phyloP scores from a whole-genome alignment of 2,888 invertebrate species.

The Panzeria rudis region DNA sequence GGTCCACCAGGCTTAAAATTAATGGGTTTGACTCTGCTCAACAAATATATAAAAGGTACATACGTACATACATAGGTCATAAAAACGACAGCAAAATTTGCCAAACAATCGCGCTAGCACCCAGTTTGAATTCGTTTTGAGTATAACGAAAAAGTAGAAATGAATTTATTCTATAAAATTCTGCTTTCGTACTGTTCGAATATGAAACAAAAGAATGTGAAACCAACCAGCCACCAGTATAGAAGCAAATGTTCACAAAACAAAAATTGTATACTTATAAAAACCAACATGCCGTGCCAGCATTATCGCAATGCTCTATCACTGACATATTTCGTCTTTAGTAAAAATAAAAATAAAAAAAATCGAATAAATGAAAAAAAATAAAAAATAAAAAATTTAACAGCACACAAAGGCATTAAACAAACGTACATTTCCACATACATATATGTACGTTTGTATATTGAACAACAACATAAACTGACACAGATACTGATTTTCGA shows the following conservation, averaged over 20 bases:
- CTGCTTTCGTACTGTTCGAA: constrained; percentile 23
- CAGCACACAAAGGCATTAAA: constrained; percentile 79
- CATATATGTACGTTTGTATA: background rate
- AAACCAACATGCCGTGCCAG: constrained; percentile 73
- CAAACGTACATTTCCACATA: constrained; percentile 67
- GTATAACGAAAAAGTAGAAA: background rate
- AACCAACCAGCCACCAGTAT: constrained; percentile 52
- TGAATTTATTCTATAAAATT: constrained; percentile 51
- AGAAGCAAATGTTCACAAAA: constrained; percentile 67
- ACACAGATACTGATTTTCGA: constrained; percentile 56
- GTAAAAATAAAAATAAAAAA: constrained; percentile 47
- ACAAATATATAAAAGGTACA: background rate
- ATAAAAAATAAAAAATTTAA: constrained; percentile 53
- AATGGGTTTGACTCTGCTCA: background rate
- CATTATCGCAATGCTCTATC: constrained; percentile 75
- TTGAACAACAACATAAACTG: constrained; percentile 5
- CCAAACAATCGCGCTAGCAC: too few species aligned
- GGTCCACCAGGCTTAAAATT: background rate
- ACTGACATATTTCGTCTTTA: constrained; percentile 76
- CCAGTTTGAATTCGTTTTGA: too few species aligned
- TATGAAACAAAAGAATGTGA: constrained; percentile 61
- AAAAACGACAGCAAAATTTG: too few species aligned
- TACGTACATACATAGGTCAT: too few species aligned
- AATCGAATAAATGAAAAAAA: constrained; percentile 65
- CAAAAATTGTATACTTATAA: constrained; percentile 46